Percentiles rank a stretch among this genome's conserved stretches.
These are phyloP conservation scores for Lithobius niger DNA, from an alignment of 1,140 invertebrate genomes.

Conservation along the genomic window DNA sequence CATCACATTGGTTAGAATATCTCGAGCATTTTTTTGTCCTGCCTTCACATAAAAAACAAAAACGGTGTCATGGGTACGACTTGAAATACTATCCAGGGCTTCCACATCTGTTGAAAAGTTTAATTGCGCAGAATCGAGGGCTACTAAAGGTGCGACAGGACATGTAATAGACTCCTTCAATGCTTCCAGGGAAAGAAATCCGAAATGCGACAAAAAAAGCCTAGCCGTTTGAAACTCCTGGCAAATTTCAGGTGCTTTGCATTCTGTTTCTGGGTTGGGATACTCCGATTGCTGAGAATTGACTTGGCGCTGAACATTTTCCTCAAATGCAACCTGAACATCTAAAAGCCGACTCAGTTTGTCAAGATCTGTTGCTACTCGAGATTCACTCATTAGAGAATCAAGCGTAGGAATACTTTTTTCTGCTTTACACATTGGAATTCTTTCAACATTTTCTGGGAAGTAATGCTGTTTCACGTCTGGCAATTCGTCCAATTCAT, in stretches of 20 bases:
- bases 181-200: conserved; percentile 65
- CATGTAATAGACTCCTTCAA: conserved; percentile 30
- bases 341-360: conserved; percentile 35
- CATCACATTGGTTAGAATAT: conserved; percentile 75
- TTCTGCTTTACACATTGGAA: conserved; percentile 67
- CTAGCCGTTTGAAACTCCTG: conserved; percentile 89
- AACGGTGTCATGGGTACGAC: conserved; percentile 77
- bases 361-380: conserved; percentile 37
- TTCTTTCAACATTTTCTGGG: conserved; percentile 65
- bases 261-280: conserved; percentile 46
- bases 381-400: conserved; percentile 44
- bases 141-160: conserved; percentile 47
- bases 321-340: conserved; percentile 22
- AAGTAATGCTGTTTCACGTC: conserved; percentile 60
- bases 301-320: conserved; percentile 12
- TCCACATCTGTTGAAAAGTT: conserved; percentile 59
- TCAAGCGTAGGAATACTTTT: conserved; percentile 65
- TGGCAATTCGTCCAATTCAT: conserved; percentile 41
- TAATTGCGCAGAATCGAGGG: conserved; percentile 54
- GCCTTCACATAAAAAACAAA: conserved; percentile 88
- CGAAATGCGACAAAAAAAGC: conserved; percentile 86
- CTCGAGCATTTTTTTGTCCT: conserved; percentile 55
- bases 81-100: conserved; percentile 61
- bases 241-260: conserved; percentile 53
- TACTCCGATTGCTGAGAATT: conserved; percentile 18